Percentiles rank a stretch among this genome's conserved stretches.
Conservation (phyloP, 1,140 invertebrate species). For the Belonocnema kinseyi region DNA sequence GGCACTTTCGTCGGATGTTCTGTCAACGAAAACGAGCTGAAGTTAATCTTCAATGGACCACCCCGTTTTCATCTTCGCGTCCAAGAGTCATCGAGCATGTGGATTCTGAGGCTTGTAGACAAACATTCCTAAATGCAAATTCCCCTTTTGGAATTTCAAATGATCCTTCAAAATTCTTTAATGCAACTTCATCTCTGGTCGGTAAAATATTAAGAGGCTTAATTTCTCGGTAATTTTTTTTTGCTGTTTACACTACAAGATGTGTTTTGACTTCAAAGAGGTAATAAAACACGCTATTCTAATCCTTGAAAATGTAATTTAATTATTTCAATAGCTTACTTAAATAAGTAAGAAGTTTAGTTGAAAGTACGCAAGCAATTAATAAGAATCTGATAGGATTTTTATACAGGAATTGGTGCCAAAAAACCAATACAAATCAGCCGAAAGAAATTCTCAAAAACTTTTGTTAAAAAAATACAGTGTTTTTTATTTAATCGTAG, state of each 20-base stretch:
- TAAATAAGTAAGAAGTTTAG: neutral
- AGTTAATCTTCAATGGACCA: conserved; percentile 31
- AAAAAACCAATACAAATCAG: too few species aligned
- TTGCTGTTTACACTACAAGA: conserved; percentile 5
- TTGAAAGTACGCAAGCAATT: too few species aligned
- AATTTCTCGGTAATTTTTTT: neutral
- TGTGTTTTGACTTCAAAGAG: conserved; percentile 5
- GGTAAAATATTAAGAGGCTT: conserved; percentile 1
- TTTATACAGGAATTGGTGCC: too few species aligned
- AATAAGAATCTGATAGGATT: too few species aligned
- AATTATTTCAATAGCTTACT: neutral
- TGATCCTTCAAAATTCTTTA: neutral
- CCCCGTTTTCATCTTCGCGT: conserved; percentile 8
- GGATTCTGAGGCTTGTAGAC: neutral
- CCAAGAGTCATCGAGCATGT: neutral
- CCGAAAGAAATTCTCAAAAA: too few species aligned
- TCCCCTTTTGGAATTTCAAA: neutral
- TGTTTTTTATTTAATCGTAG: too few species aligned
- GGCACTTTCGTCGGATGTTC: conserved; percentile 26
- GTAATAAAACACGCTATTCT: neutral
- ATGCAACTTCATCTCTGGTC: neutral
- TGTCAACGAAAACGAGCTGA: conserved; percentile 29
- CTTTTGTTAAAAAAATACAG: too few species aligned
- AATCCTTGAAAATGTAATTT: conserved; percentile 12
- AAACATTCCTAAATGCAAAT: neutral